Evolutionary conservation across 2,797 vertebrate species (phyloP).

Genomic region (Pantherophis alleghaniensis): DNA sequence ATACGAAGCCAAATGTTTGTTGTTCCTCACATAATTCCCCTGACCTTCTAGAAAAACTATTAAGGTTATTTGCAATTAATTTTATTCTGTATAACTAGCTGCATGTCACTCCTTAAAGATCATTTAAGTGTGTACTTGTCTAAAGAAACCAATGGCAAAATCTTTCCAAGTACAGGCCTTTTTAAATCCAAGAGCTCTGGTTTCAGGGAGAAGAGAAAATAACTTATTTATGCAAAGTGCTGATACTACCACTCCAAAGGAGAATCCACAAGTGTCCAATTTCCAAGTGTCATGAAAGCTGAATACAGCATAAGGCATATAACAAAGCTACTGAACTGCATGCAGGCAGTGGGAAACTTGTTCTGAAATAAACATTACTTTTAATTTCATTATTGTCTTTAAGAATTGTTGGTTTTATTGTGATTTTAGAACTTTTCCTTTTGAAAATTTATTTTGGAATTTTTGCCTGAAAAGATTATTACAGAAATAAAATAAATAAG

Average conservation of each 20-base stretch:
- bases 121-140: not conserved
- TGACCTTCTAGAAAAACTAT: not conserved
- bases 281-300: conserved; percentile 24
- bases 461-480: not conserved
- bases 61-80: not conserved
- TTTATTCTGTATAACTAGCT: conserved; percentile 9
- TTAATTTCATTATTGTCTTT: not conserved
- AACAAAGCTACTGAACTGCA: conserved; percentile 1
- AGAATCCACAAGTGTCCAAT: conserved; percentile 52
- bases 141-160: conserved; percentile 35
- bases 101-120: not conserved
- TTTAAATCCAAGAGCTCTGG: conserved; percentile 29
- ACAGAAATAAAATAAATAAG: not conserved
- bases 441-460: not conserved
- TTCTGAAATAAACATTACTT: not conserved
- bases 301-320: not conserved
- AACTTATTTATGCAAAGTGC: conserved; percentile 21
- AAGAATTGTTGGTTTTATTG: not conserved
- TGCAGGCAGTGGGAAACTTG: not conserved
- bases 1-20: not conserved
- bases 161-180: not conserved
- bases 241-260: not conserved
- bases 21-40: not conserved
- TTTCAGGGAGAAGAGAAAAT: conserved; percentile 39
- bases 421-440: not conserved